Evolutionary conservation across 2,113 vertebrate species (phyloP).

Genomic region (Nicator chloris): DNA sequence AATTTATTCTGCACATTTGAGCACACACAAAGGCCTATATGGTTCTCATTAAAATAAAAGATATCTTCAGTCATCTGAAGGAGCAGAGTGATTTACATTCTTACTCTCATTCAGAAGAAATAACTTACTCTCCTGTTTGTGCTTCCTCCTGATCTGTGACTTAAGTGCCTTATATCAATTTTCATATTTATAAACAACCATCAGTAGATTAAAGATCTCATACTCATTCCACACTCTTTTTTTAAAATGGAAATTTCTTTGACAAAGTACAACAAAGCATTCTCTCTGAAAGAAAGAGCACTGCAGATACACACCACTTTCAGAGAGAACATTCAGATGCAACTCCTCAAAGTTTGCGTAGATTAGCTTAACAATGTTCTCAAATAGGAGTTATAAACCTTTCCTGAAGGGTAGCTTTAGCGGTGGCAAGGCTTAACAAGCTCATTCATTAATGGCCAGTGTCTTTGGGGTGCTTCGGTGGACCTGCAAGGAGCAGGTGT

Average conservation of each 20-base stretch:
- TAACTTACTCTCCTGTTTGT: not conserved
- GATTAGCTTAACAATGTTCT: constrained; percentile 30
- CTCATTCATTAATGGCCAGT: not conserved
- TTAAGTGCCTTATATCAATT: not conserved
- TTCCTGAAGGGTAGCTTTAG: not conserved
- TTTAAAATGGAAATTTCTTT: constrained; percentile 32
- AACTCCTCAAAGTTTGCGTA: not conserved
- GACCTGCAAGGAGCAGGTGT: constrained; percentile 39
- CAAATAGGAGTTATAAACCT: constrained; percentile 21
- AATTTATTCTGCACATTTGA: constrained; percentile 56
- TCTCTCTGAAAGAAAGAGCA: constrained; percentile 9
- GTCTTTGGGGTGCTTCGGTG: constrained; percentile 8
- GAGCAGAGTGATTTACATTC: not conserved
- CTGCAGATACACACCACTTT: constrained; percentile 21
- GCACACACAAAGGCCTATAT: constrained; percentile 55
- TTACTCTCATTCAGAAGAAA: not conserved
- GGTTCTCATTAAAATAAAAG: constrained; percentile 46
- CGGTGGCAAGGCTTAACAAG: constrained; percentile 10
- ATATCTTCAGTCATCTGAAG: constrained; percentile 30
- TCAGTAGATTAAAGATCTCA: not conserved
- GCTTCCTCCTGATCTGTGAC: not conserved
- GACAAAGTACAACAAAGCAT: constrained; percentile 24
- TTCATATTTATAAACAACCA: constrained; percentile 21
- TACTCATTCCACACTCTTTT: not conserved
- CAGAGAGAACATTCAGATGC: constrained; percentile 8